Base-by-base conservation (phyloP, 2,888 invertebrate species). In the Euplexia lucipara region DNA sequence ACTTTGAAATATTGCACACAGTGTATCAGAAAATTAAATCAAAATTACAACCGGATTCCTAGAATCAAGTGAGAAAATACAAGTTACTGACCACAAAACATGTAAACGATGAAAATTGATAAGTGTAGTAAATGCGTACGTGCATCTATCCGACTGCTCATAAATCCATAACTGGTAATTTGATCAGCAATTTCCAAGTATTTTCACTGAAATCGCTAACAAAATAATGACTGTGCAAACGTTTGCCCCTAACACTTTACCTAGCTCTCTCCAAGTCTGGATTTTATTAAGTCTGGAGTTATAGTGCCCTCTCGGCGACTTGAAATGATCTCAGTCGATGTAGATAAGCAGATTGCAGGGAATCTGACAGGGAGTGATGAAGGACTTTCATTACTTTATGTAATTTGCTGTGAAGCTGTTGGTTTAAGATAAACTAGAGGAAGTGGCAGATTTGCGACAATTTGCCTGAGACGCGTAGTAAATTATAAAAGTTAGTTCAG, bases 201-300 rank as follows among this genome's bases (percentile, higher is more conserved):
- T 92, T 92, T 93, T 91, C 91, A 91, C 91, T 91, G 86, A 89
- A 91, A 89, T 89, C 86, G 84, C 88, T 88, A 91, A 91, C 91
- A 90, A 87, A 91, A 90, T 91, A 92, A 92, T 90, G 88, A 92
- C 88, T 86, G 86, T 83, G 88, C 88, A 66, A 76, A 71, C 66
- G 74, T 86, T 79, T 78, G 82, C 80, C 85, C 86, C 86, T 84
- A 88, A 92, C 91, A 92, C 92, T 93, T 92, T 91, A 90, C 88
- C 86, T 72, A 79, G 86, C 92, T 91, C 92, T 92, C 91, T 90
- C 92, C 81, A 64, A 74, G 83, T 69, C 78, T 70, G 74, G 85
- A 84, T 88, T 93, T 91, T 92, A 93, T 92, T 93, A 91, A 92
- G 90, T 91, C 90, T 88, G 88, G 87, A 86, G 86, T 87, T 90